Percentiles rank a stretch among this genome's conserved stretches.
These are phyloP conservation scores for Bolborhynchus lineola DNA, from an alignment of 2,113 vertebrate species.

Conservation along the genomic window DNA sequence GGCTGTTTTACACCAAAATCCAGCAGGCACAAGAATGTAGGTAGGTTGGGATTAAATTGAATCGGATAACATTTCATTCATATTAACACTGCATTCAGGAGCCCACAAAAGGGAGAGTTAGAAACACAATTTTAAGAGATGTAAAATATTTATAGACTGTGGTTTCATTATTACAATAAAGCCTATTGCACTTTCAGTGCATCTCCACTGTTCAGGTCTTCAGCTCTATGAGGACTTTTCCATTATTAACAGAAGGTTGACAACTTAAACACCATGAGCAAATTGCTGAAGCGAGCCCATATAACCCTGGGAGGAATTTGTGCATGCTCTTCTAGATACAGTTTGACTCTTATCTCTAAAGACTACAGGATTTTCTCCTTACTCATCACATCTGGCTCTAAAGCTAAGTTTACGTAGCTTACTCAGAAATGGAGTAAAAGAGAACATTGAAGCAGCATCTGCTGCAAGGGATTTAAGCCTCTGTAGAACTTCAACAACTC, in stretches of 20 bases:
- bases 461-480: neutral
- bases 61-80: neutral
- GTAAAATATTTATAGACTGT: slow-evolving; percentile 65
- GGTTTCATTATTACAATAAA: slow-evolving; percentile 57
- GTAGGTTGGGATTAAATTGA: neutral
- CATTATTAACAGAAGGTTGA: neutral
- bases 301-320: neutral
- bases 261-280: neutral
- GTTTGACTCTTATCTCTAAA: neutral
- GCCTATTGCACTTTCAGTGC: slow-evolving; percentile 27
- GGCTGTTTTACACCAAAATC: neutral
- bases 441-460: neutral
- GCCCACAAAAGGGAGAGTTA: neutral
- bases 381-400: neutral
- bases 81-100: neutral
- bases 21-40: neutral
- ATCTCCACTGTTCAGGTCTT: slow-evolving; percentile 2
- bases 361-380: neutral
- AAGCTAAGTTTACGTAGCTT: neutral
- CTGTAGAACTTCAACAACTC: neutral
- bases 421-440: neutral
- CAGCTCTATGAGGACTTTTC: neutral
- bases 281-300: neutral
- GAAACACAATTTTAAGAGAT: slow-evolving; percentile 53
- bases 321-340: neutral